These are phyloP conservation scores for Pardosa pseudoannulata DNA, from an alignment of 2,888 invertebrate genomes.

Conservation along the genomic window DNA sequence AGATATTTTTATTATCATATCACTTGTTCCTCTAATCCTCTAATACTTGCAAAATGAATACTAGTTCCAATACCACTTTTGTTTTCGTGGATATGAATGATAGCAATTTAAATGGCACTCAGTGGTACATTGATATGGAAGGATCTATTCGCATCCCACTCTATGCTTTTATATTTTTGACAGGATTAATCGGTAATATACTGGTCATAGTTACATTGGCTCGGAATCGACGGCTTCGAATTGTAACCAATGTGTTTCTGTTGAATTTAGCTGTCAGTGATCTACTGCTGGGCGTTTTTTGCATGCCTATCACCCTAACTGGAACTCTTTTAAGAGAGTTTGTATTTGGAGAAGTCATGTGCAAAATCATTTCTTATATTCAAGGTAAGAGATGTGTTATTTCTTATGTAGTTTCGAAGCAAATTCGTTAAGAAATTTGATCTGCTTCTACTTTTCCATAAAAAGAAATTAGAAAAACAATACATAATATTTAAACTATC, in stretches of 20 bases:
- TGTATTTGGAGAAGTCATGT: slow-evolving; percentile 86
- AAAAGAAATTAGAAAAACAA: no score
- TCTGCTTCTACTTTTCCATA: no score
- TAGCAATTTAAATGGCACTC: not conserved
- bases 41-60: not conserved
- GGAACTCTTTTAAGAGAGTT: slow-evolving; percentile 86
- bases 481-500: no score
- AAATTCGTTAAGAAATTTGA: no score
- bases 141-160: slow-evolving; percentile 43
- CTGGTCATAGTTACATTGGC: slow-evolving; percentile 79
- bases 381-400: slow-evolving; percentile 83
- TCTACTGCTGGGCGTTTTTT: slow-evolving; percentile 87
- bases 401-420: not conserved
- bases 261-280: slow-evolving; percentile 83
- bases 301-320: slow-evolving; percentile 88
- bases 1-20: no score
- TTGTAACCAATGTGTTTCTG: slow-evolving; percentile 80
- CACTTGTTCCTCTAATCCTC: no score
- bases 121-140: slow-evolving; percentile 37
- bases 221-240: slow-evolving; percentile 80
- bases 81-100: not conserved
- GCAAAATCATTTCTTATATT: slow-evolving; percentile 87
- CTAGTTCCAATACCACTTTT: not conserved
- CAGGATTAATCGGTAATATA: slow-evolving; percentile 77
- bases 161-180: slow-evolving; percentile 51